Percentiles rank a stretch among this genome's conserved stretches.
These are phyloP conservation scores for Helleia helle DNA, from an alignment of 2,888 invertebrate genomes.

Conservation along the genomic window DNA sequence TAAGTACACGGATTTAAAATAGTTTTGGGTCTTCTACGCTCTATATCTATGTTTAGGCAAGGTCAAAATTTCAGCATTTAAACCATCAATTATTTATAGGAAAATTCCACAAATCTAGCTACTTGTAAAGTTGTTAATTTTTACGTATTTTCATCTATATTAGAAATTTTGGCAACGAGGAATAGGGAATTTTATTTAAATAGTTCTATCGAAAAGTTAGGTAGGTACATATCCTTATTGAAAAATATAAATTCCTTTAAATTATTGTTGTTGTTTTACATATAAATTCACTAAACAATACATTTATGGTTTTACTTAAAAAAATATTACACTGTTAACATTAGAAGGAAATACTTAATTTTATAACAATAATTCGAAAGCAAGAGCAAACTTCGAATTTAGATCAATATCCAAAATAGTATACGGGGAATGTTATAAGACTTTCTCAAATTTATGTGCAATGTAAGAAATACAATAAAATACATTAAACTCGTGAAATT, in stretches of 20 bases:
- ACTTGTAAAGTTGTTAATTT: constrained; percentile 59
- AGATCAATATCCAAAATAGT: not conserved
- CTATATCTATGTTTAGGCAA: constrained; percentile 32
- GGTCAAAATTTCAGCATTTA: constrained; percentile 31
- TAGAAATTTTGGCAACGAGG: constrained; percentile 62
- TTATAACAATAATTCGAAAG: not conserved
- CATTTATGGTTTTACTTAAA: not conserved
- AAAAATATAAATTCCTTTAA: constrained; percentile 63
- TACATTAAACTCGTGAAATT: constrained; percentile 5
- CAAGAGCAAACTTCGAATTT: not conserved
- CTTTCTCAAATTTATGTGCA: constrained; percentile 6
- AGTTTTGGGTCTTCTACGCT: constrained; percentile 52
- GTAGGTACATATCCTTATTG: constrained; percentile 30
- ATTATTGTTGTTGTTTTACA: constrained; percentile 28
- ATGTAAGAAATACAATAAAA: constrained; percentile 9
- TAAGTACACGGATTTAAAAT: constrained; percentile 43
- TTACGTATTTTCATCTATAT: constrained; percentile 50
- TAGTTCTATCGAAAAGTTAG: constrained; percentile 39
- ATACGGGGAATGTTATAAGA: no score
- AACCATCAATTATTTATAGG: constrained; percentile 34
- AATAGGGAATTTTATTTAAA: constrained; percentile 36
- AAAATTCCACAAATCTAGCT: constrained; percentile 52
- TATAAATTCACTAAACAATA: not conserved
- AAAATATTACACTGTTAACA: not conserved
- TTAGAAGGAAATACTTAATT: no score